These are phyloP conservation scores for Dufourea novaeangliae DNA, from an alignment of 1,140 invertebrate genomes.

Conservation along the genomic window DNA sequence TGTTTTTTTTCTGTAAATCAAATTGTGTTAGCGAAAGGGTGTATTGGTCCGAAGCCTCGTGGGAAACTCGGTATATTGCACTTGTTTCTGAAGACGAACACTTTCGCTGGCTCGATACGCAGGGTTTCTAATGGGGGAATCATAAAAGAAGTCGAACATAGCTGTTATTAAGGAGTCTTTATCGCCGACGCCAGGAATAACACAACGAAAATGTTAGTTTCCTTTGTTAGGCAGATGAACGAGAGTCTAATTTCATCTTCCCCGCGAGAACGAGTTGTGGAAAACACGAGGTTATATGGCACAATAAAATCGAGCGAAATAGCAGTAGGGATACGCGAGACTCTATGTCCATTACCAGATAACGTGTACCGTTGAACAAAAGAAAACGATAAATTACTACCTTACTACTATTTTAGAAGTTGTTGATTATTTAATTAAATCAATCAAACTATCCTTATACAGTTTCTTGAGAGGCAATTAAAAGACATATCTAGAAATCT, in stretches of 20 bases:
- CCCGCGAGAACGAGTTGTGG: not conserved
- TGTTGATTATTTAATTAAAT: too few species aligned
- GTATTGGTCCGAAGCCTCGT: too few species aligned
- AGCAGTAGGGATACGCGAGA: not conserved
- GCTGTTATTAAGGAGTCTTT: not conserved
- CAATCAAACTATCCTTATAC: too few species aligned
- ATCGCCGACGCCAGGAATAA: not conserved
- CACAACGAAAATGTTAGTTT: not conserved
- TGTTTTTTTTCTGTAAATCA: too few species aligned
- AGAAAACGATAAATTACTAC: not conserved
- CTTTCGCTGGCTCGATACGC: too few species aligned
- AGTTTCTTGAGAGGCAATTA: too few species aligned
- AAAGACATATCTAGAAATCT: too few species aligned
- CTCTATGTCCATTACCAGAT: not conserved
- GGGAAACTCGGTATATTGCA: too few species aligned
- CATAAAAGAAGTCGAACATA: not conserved
- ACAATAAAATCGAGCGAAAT: slow-evolving; percentile 5
- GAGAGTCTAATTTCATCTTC: not conserved
- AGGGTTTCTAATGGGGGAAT: too few species aligned
- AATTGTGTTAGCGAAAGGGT: too few species aligned
- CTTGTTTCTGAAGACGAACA: too few species aligned
- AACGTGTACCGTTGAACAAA: not conserved
- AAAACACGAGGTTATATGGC: not conserved
- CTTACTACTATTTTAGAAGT: too few species aligned
- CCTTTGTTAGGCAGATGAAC: not conserved